Base-by-base conservation (phyloP, 2,797 vertebrate species). In the Thalassophryne amazonica region DNA sequence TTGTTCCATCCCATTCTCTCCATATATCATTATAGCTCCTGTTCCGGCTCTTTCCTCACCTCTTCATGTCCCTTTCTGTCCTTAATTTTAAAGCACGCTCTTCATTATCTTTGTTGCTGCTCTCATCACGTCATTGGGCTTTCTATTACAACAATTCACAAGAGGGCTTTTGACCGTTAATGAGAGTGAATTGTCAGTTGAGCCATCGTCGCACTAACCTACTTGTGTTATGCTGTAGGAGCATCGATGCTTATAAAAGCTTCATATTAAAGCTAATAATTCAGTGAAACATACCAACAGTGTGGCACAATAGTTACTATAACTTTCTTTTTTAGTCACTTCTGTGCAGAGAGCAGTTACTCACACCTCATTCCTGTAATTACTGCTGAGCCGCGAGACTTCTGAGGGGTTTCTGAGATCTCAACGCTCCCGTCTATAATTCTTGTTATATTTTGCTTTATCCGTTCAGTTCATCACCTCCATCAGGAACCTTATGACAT, bases 141-240 rank as follows among this genome's bases (percentile, higher is more conserved):
- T 14, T 36, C 4, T 21, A 34, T 53, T 51, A 27, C 18, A 40
- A 24, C 17, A 48, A 10, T 41, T 49, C 30, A 29, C 38, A 5
- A 13, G 27, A 22, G 29, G 34, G 31, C 6, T 24, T 4, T 1
- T 40, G 30, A 21, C 30, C 50, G 35, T 51, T 57, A 62, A 56
- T 69, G 41, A 60, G 43, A 21, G 53, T 31, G 9, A 48, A 37
- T 41, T 40, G 43, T 61, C 30, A 30, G 39, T 42, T 39, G 5
- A 77, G 15, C 54, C 43, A 9, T 51, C 22, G 50, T 30, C 60
- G 46, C 32, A 33, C 15, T 65, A 56, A 59, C 70, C 60, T 59
- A 46, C 32, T 68, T 61, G 52, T 40, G 5, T 48, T 32, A 15
- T 9, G 36, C 32, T 57, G 19, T 40, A 22, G 24, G 19, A 37